Base-by-base conservation (phyloP, 2,888 invertebrate genomes). In the Isotomurus palustris region DNA sequence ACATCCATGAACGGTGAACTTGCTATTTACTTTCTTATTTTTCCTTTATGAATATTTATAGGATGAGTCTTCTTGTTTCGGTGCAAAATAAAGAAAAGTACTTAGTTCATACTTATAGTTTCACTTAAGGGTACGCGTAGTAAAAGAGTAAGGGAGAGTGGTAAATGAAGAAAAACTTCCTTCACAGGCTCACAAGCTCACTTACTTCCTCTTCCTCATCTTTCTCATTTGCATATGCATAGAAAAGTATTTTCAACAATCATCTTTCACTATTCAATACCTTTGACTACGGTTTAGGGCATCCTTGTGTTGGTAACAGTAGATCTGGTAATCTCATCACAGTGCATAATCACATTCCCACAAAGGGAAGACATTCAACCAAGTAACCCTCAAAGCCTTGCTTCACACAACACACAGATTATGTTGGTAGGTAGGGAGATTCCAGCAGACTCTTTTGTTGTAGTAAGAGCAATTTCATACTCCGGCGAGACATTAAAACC, bases 21-120 rank as follows among this genome's bases (percentile, higher is more conserved):
- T n/a, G n/a, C n/a, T n/a, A n/a, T n/a, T 27, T 47, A 22, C 29
- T 25, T 25, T 27, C 28, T 32, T 35, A 17, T 49, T n/a, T 35
- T 21, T 35, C 22, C 32, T 52, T 63, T 58, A 63, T 63, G 60
- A 57, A 63, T 63, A 63, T 63, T 63, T 60, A 63, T 62, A 62
- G 29, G 51, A 54, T 59, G 48, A 48, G 55, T 55, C 56, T 49
- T 35, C 35, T 45, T 12, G 22, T n/a, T n/a, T 10, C 40, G n/a
- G 32, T 10, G 6, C 5, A 40, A 49, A 49, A 21, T 17, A 49
- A 49, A 49, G 49, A 49, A 49, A 49, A 49, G 32, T 35, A 49
- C 29, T 49, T 24, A 12, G 19, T 19, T 5, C 32, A 8, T 32
- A 27, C 21, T 47, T 24, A 5, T n/a, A 32, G 12, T 32, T 40